These are phyloP conservation scores for Rotaria magnacalcarata DNA, from an alignment of 2,888 invertebrate species.

Conservation along the genomic window DNA sequence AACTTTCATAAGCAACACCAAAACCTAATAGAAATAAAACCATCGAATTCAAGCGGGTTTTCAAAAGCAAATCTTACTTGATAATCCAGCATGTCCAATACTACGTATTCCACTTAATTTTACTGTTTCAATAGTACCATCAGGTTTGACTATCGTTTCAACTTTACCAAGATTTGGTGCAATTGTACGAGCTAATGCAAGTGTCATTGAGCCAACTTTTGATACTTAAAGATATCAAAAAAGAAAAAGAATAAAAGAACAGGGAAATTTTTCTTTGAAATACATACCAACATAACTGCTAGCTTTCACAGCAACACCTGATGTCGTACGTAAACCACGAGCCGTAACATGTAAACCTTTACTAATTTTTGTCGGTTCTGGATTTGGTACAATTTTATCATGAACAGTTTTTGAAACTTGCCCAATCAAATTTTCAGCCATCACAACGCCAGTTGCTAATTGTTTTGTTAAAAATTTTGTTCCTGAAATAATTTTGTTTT, in stretches of 20 bases:
- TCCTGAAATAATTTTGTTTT: background rate
- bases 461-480: conserved; percentile 37
- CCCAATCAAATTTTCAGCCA: conserved; percentile 19
- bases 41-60: background rate
- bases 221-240: background rate
- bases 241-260: background rate
- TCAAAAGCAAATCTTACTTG: background rate
- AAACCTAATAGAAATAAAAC: conserved; percentile 61
- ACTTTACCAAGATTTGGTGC: conserved; percentile 31
- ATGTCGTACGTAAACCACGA: conserved; percentile 20
- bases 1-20: conserved; percentile 68
- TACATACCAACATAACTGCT: conserved; percentile 10
- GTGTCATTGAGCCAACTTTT: background rate
- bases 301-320: background rate
- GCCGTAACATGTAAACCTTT: conserved; percentile 27
- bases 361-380: background rate
- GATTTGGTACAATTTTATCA: background rate
- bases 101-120: background rate
- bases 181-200: conserved; percentile 6
- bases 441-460: conserved; percentile 31
- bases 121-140: conserved; percentile 17
- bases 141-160: background rate
- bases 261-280: background rate
- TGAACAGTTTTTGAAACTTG: conserved; percentile 15
- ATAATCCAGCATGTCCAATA: conserved; percentile 35